Conservation (phyloP, 64 coral and sea anemone genomes). For the Porites australiensis region DNA sequence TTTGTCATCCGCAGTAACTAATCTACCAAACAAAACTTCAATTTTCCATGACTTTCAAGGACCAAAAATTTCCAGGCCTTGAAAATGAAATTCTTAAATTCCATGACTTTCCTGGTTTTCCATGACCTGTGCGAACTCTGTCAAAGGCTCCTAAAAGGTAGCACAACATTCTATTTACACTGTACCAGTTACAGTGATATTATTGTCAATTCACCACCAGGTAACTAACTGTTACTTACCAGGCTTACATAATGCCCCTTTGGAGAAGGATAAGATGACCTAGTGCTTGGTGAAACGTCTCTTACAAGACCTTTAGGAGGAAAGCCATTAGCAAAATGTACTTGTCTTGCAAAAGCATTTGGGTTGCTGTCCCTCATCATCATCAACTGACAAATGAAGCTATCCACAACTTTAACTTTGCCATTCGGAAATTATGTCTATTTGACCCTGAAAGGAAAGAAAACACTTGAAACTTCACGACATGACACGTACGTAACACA, state of each 20-base stretch:
- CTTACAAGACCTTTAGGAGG: constrained; percentile 82
- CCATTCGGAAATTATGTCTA: background rate
- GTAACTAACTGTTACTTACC: constrained; percentile 54
- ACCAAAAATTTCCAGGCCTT: no score
- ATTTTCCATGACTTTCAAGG: no score
- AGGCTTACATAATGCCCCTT: constrained; percentile 67
- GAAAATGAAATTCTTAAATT: no score
- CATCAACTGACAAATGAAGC: constrained; percentile 12
- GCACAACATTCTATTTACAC: no score
- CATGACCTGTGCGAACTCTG: no score
- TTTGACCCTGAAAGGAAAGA: background rate
- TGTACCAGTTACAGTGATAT: no score
- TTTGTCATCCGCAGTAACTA: no score
- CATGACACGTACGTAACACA: no score
- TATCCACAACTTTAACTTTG: background rate
- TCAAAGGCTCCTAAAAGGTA: no score
- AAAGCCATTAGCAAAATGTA: constrained; percentile 97
- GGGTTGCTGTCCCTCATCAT: constrained; percentile 24
- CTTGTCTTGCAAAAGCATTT: constrained; percentile 40
- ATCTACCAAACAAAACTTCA: no score
- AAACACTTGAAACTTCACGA: no score
- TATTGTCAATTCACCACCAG: background rate
- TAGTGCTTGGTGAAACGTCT: constrained; percentile 25
- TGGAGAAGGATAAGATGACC: constrained; percentile 27
- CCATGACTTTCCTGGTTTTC: no score